phyloP scores from a whole-genome alignment of 1,140 invertebrate genomes.

The Probaryconus sp. region DNA sequence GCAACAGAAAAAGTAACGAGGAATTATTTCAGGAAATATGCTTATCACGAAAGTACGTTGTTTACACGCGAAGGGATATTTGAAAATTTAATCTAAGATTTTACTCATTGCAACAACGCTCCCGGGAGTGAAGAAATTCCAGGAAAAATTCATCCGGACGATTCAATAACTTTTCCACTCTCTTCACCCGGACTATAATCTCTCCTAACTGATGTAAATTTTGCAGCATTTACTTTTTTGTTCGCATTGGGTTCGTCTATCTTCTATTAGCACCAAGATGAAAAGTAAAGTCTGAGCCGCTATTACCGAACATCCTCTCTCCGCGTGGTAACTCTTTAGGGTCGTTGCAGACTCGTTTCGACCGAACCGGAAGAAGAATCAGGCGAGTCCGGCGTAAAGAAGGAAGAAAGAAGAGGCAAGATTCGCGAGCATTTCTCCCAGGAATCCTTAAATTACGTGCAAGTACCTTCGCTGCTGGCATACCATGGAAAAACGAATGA shows the following conservation, averaged over 20 bases:
- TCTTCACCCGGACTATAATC: constrained; percentile 18
- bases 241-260: constrained; percentile 47
- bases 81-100: not conserved
- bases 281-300: constrained; percentile 59
- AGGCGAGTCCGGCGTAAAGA: constrained; percentile 31
- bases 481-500: constrained; percentile 39
- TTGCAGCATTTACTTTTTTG: constrained; percentile 49
- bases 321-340: constrained; percentile 54
- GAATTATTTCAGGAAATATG: not conserved
- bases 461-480: constrained; percentile 40
- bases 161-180: constrained; percentile 42
- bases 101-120: constrained; percentile 12
- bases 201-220: constrained; percentile 52
- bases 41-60: too few species aligned
- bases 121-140: not conserved
- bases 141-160: not conserved
- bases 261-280: constrained; percentile 56
- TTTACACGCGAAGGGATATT: not conserved
- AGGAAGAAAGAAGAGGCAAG: constrained; percentile 40
- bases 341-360: constrained; percentile 49
- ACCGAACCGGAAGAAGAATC: constrained; percentile 52
- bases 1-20: constrained; percentile 18
- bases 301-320: constrained; percentile 52
- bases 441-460: constrained; percentile 65
- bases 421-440: constrained; percentile 57